Base-by-base conservation (phyloP, 2,797 vertebrate species). In the Trematomus bernacchii region DNA sequence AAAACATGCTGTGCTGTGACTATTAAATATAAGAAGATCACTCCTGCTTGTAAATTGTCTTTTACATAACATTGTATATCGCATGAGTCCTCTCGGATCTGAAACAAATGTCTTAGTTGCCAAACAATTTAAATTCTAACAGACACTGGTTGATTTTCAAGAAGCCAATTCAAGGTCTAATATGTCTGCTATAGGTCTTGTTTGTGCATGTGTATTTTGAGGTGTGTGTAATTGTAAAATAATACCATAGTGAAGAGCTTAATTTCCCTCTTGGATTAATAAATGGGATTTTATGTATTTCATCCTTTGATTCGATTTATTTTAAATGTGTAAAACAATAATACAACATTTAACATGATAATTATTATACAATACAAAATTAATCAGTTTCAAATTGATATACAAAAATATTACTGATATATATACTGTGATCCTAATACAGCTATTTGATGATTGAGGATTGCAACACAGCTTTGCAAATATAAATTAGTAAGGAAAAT, bases 91-190 rank as follows among this genome's bases (percentile, higher is more conserved):
- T n/a, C 37, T 19, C 37, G 11, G 15, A n/a, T 58, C 19, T 3
- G 4, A n/a, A 6, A 58, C 37, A 76, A 60, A 57, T 21, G 10
- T 42, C 40, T 59, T 46, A 47, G 14, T 46, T 55, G 14, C 43
- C 10, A 57, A 58, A 60, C 44, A 57, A 64, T 37, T 40, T 58
- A 71, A 9, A 54, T 66, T 30, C n/a, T 53, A 55, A 60, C 2
- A 7, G 7, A 84, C 13, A 44, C 12, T 16, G 18, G 18, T 8
- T 51, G 27, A 63, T 16, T 42, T 60, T 44, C 5, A 44, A 23
- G 57, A 44, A 50, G 61, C 7, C 8, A 21, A 2, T 14, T 15
- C 21, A 48, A 59, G 57, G 53, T 78, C 67, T 61, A 71, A 66
- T 37, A 71, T 37, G 33, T 37, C 33, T 37, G 2, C 33, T 27